Evolutionary conservation across 1,140 invertebrate genomes (phyloP).

Genomic region (Drosophila ercepeae): DNA sequence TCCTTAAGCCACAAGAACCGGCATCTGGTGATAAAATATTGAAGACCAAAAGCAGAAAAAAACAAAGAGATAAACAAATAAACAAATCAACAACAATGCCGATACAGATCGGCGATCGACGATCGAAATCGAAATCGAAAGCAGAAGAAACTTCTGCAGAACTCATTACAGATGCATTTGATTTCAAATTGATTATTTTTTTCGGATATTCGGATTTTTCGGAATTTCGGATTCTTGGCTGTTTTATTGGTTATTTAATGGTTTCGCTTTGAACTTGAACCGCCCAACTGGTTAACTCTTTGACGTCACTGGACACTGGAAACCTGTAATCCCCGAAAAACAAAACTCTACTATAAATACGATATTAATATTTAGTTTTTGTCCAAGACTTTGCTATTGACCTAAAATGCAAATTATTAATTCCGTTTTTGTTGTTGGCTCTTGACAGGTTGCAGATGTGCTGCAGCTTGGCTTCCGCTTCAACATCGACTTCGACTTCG

Average conservation of each 20-base stretch:
- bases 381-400: conserved; percentile 39
- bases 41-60: conserved; percentile 6
- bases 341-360: too few relatives aligned
- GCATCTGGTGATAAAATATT: conserved; percentile 40
- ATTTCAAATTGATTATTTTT: conserved; percentile 42
- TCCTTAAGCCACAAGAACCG: conserved; percentile 69
- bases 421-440: not conserved
- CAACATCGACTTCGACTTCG: too few relatives aligned
- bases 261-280: conserved; percentile 56
- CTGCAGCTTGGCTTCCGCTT: not conserved
- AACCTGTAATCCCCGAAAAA: not conserved
- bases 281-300: conserved; percentile 7
- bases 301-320: not conserved
- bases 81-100: conserved; percentile 11
- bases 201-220: too few relatives aligned
- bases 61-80: conserved; percentile 19
- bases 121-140: conserved; percentile 50
- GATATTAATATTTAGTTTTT: not conserved
- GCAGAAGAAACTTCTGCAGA: conserved; percentile 73
- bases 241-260: conserved; percentile 23
- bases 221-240: not conserved
- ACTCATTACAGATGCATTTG: conserved; percentile 74
- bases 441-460: conserved; percentile 17
- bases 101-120: not conserved
- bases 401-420: conserved; percentile 69